These are phyloP conservation scores for Ephialtes manifestator DNA, from an alignment of 2,888 invertebrate species.

Conservation along the genomic window DNA sequence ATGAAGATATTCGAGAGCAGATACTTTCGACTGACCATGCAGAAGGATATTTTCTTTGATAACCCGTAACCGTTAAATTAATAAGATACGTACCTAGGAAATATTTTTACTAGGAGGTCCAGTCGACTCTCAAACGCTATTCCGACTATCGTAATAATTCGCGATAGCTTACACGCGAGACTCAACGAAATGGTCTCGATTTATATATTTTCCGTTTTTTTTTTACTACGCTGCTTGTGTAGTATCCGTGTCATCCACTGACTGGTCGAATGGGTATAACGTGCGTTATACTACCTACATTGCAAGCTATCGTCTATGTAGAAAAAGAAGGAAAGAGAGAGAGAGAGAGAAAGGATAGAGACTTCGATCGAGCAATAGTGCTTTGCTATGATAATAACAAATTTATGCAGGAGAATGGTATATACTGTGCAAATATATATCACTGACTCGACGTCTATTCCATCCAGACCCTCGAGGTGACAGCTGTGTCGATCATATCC, in stretches of 20 bases:
- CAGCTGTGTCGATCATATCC: slow-evolving; percentile 53
- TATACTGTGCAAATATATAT: slow-evolving; percentile 28
- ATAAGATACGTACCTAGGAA: slow-evolving; percentile 10
- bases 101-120: not conserved
- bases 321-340: not conserved
- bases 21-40: not conserved
- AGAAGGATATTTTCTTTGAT: not conserved
- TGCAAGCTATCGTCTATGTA: slow-evolving; percentile 2
- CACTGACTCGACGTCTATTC: slow-evolving; percentile 18
- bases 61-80: not conserved
- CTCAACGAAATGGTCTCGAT: not conserved
- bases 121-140: slow-evolving; percentile 3
- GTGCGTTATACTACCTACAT: not conserved
- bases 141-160: not conserved
- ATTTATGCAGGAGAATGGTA: slow-evolving; percentile 74
- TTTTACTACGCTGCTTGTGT: slow-evolving; percentile 3
- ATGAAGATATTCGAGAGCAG: not conserved
- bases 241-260: slow-evolving; percentile 4
- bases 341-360: slow-evolving; percentile 19
- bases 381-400: slow-evolving; percentile 71
- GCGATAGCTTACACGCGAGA: not conserved
- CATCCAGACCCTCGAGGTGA: slow-evolving; percentile 35
- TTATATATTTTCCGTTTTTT: not conserved
- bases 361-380: slow-evolving; percentile 69
- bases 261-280: not conserved